Conservation (phyloP, 2,797 vertebrate genomes). For the Mus caroli region DNA sequence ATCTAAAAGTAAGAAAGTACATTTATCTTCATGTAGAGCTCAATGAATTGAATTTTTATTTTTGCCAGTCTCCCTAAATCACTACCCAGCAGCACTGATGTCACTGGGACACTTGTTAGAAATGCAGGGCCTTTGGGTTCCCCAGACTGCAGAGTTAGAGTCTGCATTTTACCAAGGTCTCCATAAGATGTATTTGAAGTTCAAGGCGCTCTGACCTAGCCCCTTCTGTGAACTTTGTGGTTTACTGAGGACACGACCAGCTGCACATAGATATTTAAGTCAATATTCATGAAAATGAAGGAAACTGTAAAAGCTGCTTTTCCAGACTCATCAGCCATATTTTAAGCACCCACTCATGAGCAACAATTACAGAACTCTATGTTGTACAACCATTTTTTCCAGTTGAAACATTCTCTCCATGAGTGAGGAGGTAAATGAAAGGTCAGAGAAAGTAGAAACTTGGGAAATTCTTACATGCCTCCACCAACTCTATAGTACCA, state of each 20-base stretch:
- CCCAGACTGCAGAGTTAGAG: neutral
- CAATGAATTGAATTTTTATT: neutral
- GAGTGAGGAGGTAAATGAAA: neutral
- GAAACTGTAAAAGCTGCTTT: neutral
- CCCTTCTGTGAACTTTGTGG: neutral
- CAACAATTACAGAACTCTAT: neutral
- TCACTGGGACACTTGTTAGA: neutral
- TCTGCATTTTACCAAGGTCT: neutral
- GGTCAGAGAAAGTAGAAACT: neutral
- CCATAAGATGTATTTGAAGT: neutral
- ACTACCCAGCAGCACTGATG: accelerated
- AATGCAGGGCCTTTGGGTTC: neutral
- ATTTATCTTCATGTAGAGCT: neutral
- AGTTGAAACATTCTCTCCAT: neutral
- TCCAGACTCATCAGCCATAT: accelerated
- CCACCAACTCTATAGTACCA: neutral
- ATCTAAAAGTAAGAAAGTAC: neutral
- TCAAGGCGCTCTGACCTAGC: neutral
- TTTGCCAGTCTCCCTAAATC: neutral
- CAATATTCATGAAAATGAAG: neutral
- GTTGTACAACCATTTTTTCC: neutral
- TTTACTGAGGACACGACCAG: neutral
- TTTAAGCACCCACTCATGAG: neutral
- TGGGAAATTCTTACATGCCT: neutral
- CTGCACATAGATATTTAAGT: neutral